These are phyloP conservation scores for Torymus tubicola DNA, from an alignment of 2,888 invertebrate species.

Conservation along the genomic window DNA sequence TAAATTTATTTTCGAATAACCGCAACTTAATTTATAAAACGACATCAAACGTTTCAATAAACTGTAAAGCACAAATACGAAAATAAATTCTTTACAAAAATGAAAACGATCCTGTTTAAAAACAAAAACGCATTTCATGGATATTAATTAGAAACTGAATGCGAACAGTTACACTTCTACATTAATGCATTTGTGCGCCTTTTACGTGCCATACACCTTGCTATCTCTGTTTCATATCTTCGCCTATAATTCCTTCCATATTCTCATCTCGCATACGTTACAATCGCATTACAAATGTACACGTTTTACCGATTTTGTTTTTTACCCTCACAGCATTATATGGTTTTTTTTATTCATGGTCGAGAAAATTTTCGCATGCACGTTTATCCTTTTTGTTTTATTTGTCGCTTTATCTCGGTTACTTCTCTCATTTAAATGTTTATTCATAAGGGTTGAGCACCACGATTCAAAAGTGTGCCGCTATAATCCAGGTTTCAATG, in stretches of 20 bases:
- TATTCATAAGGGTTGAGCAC: conserved; percentile 48
- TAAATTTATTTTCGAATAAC: no score
- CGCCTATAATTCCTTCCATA: background rate
- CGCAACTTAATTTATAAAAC: background rate
- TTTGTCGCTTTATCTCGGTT: conserved; percentile 10
- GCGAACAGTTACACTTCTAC: conserved; percentile 40
- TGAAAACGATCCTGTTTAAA: background rate
- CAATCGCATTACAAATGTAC: conserved; percentile 33
- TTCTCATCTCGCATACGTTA: no score
- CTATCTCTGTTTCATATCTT: conserved; percentile 1
- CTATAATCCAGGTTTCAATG: conserved; percentile 49
- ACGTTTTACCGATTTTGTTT: conserved; percentile 24
- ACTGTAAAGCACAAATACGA: background rate
- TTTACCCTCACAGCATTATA: conserved; percentile 1
- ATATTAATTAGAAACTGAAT: conserved; percentile 30
- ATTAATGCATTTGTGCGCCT: conserved; percentile 40
- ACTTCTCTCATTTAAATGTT: conserved; percentile 35
- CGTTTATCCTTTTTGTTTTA: conserved; percentile 2
- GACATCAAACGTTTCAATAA: conserved; percentile 3
- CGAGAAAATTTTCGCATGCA: conserved; percentile 25
- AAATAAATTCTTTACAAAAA: no score
- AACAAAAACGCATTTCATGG: conserved; percentile 38
- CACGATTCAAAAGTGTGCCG: conserved; percentile 45
- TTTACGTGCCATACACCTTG: conserved; percentile 3
- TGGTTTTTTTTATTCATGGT: conserved; percentile 1